Conservation (phyloP, 2,888 invertebrate species). For the Anaspis maculata region DNA sequence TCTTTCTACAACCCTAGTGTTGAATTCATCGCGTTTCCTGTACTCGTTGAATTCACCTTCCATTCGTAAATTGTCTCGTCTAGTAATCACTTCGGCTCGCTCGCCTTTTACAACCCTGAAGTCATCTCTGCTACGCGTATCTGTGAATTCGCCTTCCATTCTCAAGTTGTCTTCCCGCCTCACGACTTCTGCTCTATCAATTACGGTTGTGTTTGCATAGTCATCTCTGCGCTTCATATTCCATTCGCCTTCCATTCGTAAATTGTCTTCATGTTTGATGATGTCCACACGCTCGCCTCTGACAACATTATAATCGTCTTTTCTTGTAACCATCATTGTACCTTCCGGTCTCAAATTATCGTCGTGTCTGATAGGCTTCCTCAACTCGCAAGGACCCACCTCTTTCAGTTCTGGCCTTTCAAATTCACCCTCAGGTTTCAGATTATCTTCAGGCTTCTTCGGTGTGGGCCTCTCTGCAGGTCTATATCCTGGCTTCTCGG, state of each 20-base stretch:
- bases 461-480: constrained; percentile 40
- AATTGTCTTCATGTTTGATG: constrained; percentile 55
- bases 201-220: constrained; percentile 47
- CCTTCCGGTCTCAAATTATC: constrained; percentile 51
- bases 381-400: constrained; percentile 36
- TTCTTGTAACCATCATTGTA: constrained; percentile 45
- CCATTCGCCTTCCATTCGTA: constrained; percentile 56
- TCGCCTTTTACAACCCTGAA: constrained; percentile 49
- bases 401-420: constrained; percentile 32
- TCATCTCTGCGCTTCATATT: constrained; percentile 39
- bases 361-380: constrained; percentile 43
- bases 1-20: constrained; percentile 48
- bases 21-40: constrained; percentile 51
- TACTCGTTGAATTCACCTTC: constrained; percentile 52
- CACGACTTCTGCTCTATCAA: constrained; percentile 54
- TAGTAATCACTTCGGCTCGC: constrained; percentile 51
- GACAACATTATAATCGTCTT: constrained; percentile 48
- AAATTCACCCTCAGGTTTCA: constrained; percentile 30
- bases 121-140: constrained; percentile 43
- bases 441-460: constrained; percentile 45
- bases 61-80: constrained; percentile 61
- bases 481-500: constrained; percentile 43
- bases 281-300: constrained; percentile 54
- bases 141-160: constrained; percentile 40
- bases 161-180: constrained; percentile 59